Conservation (phyloP, 2,797 vertebrate genomes). For the Rhynchotus rufescens region DNA sequence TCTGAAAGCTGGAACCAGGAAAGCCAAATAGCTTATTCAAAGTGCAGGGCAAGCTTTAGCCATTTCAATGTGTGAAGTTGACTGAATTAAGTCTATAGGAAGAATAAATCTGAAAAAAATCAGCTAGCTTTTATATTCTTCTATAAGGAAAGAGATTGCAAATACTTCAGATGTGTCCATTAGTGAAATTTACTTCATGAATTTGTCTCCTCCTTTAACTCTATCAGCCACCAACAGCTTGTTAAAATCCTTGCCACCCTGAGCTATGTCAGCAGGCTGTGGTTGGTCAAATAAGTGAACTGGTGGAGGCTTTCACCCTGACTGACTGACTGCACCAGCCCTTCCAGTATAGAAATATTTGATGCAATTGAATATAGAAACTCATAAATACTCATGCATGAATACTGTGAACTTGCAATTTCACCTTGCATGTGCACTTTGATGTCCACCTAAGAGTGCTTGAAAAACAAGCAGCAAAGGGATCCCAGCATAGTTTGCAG, state of each 20-base stretch:
- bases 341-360: neutral
- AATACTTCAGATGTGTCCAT: neutral
- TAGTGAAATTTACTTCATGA: neutral
- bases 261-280: neutral
- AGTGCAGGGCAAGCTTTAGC: neutral
- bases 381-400: neutral
- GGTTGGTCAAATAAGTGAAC: neutral
- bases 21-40: neutral
- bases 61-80: neutral
- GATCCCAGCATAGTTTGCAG: neutral
- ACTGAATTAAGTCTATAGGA: neutral
- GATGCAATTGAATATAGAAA: neutral
- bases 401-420: neutral
- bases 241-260: neutral
- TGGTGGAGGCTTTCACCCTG: neutral
- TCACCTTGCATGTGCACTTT: neutral
- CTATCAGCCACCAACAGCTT: neutral
- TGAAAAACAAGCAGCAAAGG: neutral
- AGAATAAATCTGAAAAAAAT: neutral
- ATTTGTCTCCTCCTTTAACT: neutral
- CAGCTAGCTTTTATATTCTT: neutral
- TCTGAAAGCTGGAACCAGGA: neutral
- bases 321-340: neutral
- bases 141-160: neutral
- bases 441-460: rapidly evolving